Evolutionary conservation across 2,888 invertebrate species (phyloP), one percentile per base, ranked within the genome.

Genomic region (Plagodis pulveraria): DNA sequence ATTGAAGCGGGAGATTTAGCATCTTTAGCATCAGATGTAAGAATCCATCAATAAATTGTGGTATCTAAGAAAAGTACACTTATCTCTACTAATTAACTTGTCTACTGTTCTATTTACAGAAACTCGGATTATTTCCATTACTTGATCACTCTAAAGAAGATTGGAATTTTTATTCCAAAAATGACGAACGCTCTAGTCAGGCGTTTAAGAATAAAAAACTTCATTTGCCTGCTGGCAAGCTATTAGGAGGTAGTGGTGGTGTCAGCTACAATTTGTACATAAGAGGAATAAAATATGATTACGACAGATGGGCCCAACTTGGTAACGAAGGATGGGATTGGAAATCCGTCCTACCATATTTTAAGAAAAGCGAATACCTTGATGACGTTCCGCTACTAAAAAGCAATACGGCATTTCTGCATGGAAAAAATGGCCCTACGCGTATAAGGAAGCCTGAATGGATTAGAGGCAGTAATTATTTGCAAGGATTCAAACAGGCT

Each of bases 1-100:
- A 73, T 96, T 10, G 96, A 96, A 85, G 96, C 95, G 0, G 96
- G 96, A 0, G 77, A 72, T 5, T 69, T 75, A 38, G 76, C 83
- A 5, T 73, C 78, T 0, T 35, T 63, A 5, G 57, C 68, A 2
- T 45, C 78, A 34, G 67, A 78, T 56, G 81, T 82, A 56, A 56
- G 45, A 38, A 22, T 8, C 6, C 10, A 38, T 38, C 9, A 8
- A 8, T 38, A 38, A 4, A 4, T 38, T 38, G 9, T 38, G 38
- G 38, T 22, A 38, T 0, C 38, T 38, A 38, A 38, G 38, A 8
- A 22, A 22, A 1, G 22, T 22, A 22, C 1, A 22, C 22, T 22
- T 22, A 22, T 22, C 1, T 2, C 22, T 22, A 22, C 22, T 22
- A 22, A 22, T 22, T 22, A 22, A 22, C 22, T 1, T 6, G 6